These are phyloP conservation scores for Dromococcyx pavoninus DNA, from an alignment of 2,797 vertebrate genomes.

Conservation along the genomic window DNA sequence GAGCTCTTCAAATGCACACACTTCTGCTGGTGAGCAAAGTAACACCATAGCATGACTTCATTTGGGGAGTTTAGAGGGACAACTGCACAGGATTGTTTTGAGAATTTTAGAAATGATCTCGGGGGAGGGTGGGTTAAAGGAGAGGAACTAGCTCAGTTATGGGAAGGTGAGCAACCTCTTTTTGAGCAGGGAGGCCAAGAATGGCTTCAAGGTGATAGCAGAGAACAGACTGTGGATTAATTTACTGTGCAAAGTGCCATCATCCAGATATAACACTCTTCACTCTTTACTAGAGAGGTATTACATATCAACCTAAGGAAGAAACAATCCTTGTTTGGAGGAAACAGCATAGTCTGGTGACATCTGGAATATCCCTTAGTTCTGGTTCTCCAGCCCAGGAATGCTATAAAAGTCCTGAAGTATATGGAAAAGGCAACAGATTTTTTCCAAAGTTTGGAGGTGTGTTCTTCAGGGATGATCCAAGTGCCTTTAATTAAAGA, in stretches of 20 bases:
- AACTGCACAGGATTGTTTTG: neutral
- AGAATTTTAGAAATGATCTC: neutral
- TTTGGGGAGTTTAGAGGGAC: neutral
- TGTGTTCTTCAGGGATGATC: neutral
- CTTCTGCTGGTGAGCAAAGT: neutral
- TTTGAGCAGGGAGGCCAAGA: neutral
- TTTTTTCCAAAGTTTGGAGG: neutral
- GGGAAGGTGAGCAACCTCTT: neutral
- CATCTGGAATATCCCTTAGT: neutral
- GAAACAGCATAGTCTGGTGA: neutral
- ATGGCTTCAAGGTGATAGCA: neutral
- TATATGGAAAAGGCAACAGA: neutral
- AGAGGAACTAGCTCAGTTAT: neutral
- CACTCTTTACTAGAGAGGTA: neutral
- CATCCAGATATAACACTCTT: neutral
- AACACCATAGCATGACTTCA: rapidly evolving
- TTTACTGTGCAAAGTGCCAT: neutral
- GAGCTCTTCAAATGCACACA: neutral
- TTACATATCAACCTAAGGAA: neutral
- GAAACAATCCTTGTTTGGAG: neutral
- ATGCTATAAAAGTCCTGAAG: neutral
- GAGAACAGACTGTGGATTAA: neutral
- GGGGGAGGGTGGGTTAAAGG: neutral
- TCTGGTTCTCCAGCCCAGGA: neutral
- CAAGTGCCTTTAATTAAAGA: neutral